A percentile compares a stretch with the other conserved stretches of the same genome.
These are phyloP conservation scores for Dendrocopos noguchii DNA, from an alignment of 2,113 vertebrate species.

Conservation along the genomic window DNA sequence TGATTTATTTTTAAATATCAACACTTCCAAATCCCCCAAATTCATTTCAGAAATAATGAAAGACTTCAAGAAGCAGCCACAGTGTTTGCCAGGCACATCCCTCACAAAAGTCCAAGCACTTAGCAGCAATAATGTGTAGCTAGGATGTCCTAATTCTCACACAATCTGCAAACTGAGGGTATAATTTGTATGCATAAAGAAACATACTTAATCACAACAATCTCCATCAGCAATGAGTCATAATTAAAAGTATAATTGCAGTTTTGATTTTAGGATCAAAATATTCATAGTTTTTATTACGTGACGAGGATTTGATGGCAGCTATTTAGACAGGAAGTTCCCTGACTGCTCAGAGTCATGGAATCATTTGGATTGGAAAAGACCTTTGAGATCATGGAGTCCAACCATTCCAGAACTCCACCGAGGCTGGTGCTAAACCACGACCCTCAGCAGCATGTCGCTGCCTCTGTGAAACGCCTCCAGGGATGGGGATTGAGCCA, in stretches of 20 bases:
- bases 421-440: too few relatives aligned
- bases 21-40: background rate
- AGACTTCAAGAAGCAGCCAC: background rate
- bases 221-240: conserved; percentile 60
- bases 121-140: background rate
- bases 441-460: too few relatives aligned
- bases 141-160: conserved; percentile 1
- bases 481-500: too few relatives aligned
- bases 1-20: background rate
- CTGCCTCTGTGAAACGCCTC: too few relatives aligned
- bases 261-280: conserved; percentile 65
- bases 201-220: conserved; percentile 52
- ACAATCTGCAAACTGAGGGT: background rate
- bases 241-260: conserved; percentile 55
- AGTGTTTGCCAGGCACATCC: background rate
- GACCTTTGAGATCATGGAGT: too few relatives aligned
- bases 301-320: conserved; percentile 25
- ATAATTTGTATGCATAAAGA: conserved; percentile 59
- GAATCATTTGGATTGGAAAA: too few relatives aligned
- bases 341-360: background rate
- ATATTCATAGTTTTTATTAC: conserved; percentile 49
- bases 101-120: background rate
- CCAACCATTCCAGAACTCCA: too few relatives aligned
- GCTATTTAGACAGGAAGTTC: background rate
- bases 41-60: background rate